Conservation (phyloP, 2,797 vertebrate species). For the Falco peregrinus region DNA sequence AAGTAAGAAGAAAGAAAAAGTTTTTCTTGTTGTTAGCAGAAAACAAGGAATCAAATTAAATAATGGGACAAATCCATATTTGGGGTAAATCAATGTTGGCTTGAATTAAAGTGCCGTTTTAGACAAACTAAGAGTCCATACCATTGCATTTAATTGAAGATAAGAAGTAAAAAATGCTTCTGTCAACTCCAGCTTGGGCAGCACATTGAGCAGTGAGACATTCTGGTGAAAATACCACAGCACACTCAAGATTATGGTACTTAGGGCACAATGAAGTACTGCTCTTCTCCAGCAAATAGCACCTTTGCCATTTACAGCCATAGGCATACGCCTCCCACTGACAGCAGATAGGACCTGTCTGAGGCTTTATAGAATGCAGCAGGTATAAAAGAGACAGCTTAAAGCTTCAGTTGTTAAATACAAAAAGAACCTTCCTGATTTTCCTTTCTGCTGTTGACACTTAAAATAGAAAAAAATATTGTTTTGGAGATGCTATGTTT, state of each 20-base stretch:
- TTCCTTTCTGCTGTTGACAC: background rate
- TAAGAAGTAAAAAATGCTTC: background rate
- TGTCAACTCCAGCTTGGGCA: background rate
- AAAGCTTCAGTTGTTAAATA: background rate
- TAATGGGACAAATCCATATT: background rate
- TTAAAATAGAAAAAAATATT: background rate
- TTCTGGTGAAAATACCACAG: background rate
- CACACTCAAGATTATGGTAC: background rate
- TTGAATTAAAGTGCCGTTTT: background rate
- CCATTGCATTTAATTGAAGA: background rate
- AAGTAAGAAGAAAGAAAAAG: constrained; percentile 21
- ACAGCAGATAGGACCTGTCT: background rate
- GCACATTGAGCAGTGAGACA: background rate
- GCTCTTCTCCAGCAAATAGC: background rate
- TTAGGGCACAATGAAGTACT: background rate
- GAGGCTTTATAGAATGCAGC: background rate
- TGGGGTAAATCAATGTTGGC: background rate
- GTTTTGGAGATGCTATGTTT: too few relatives aligned
- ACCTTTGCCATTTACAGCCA: background rate
- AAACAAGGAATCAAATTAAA: background rate
- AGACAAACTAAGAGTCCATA: background rate
- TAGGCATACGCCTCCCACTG: background rate
- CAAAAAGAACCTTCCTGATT: background rate
- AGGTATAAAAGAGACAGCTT: background rate
- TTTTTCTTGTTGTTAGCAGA: background rate